Base-by-base conservation (phyloP, 2,888 invertebrate genomes). In the Harmothoe impar region DNA sequence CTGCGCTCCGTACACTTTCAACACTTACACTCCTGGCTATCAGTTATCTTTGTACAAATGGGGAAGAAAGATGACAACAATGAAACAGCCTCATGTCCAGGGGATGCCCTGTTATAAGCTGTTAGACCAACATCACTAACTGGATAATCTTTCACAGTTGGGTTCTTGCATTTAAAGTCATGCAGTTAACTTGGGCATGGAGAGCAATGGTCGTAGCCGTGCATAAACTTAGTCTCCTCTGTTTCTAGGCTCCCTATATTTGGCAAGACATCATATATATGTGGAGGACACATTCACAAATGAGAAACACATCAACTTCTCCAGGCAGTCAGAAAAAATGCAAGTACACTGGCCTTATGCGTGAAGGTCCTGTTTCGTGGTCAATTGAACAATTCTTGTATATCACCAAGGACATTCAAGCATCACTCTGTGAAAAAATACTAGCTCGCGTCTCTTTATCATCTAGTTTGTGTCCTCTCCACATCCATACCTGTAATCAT, bases 231-330 rank as follows among this genome's bases (percentile, higher is more conserved):
- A n/a, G 20, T 62, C 62, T 62, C 62, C 62, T 62, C 62, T 43
- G 43, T 43, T 20, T 62, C 23, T 62, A 62, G 62, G 23, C 23
- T 62, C n/a, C 62, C 29, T 15, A 29, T 15, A 25, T 72, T 72
- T 72, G 72, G 72, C 72, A 72, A 72, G 72, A 72, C 25, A 72
- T 72, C 72, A 72, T n/a, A 25, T 72, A 72, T n/a, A 25, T 72
- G 72, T 15, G 31, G 20, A 7, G 3, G 29, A 25, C 72, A 25
- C 31, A n/a, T 25, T 25, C 3, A 43, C 3, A 72, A 29, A 72
- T 29, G 25, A 72, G n/a, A n/a, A 20, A 62, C 62, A n/a, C 62
- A 62, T 62, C 62, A 62, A 29, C 62, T 62, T 72, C 31, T 72
- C 31, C 25, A 72, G 31, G 72, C 62, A 72, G 31, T 29, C 72